Evolutionary conservation across 2,797 vertebrate species (phyloP).

Genomic region (Enteromius trimaculatus): DNA sequence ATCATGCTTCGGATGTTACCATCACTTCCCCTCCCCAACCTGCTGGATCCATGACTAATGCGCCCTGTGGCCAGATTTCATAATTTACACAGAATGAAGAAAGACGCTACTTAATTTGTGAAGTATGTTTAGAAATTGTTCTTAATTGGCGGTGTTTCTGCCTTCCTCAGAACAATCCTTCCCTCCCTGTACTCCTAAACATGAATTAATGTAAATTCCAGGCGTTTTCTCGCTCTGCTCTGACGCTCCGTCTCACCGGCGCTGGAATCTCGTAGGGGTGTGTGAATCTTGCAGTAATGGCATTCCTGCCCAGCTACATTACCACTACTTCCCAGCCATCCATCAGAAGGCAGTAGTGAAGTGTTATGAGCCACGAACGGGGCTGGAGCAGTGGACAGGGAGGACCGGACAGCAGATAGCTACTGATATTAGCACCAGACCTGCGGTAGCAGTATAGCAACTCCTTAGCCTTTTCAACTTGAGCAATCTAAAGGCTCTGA

Average conservation of each 20-base stretch:
- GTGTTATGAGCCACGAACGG: constrained; percentile 58
- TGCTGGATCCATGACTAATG: background rate
- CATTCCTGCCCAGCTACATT: constrained; percentile 78
- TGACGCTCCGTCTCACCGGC: constrained; percentile 73
- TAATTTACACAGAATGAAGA: constrained; percentile 28
- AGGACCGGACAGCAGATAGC: constrained; percentile 59
- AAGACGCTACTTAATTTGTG: constrained; percentile 48
- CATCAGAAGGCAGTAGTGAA: constrained; percentile 68
- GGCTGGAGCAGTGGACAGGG: constrained; percentile 46
- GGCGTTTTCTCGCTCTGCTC: constrained; percentile 71
- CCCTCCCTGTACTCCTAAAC: constrained; percentile 79
- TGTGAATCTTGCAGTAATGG: constrained; percentile 77
- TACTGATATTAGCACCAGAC: constrained; percentile 61
- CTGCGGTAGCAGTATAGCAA: constrained; percentile 50
- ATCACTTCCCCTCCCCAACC: background rate
- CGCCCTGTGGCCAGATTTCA: background rate
- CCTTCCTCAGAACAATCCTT: constrained; percentile 71
- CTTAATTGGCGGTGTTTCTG: constrained; percentile 62
- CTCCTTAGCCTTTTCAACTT: constrained; percentile 53
- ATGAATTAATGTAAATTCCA: constrained; percentile 80
- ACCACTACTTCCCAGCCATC: constrained; percentile 76
- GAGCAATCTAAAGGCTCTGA: constrained; percentile 44
- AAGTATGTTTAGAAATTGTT: constrained; percentile 35
- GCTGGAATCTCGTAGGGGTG: constrained; percentile 81
- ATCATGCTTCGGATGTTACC: background rate